These are phyloP conservation scores for Chrysaora quinquecirrha DNA, from an alignment of 30 jellyfish, hydroid and myxozoan genomes.

Conservation along the genomic window DNA sequence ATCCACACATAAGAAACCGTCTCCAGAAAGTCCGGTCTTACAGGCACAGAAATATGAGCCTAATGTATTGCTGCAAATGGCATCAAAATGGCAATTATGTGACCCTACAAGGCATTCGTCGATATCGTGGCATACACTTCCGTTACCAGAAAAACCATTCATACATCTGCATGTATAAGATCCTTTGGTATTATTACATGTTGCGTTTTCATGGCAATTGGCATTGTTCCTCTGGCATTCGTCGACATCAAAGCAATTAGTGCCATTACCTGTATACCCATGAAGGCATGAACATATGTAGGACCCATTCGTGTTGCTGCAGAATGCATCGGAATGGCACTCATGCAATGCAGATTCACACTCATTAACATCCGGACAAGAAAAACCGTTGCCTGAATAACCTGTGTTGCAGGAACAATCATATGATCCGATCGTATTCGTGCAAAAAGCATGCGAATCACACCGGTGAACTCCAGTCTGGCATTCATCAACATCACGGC, in stretches of 20 bases:
- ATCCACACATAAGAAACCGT: slow-evolving; percentile 48
- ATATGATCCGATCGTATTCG: slow-evolving; percentile 52
- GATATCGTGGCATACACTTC: slow-evolving; percentile 31
- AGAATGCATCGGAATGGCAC: slow-evolving; percentile 23
- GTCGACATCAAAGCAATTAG: slow-evolving; percentile 40
- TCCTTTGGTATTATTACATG: slow-evolving; percentile 40
- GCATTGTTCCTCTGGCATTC: slow-evolving; percentile 21
- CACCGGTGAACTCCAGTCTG: slow-evolving; percentile 9
- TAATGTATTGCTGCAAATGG: slow-evolving; percentile 25
- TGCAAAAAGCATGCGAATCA: slow-evolving; percentile 32
- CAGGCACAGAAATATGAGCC: slow-evolving; percentile 49
- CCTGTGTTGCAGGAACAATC: slow-evolving; percentile 57
- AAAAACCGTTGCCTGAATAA: slow-evolving; percentile 48
- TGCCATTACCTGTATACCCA: slow-evolving; percentile 61
- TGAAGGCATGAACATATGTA: slow-evolving; percentile 6
- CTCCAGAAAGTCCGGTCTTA: slow-evolving; percentile 44
- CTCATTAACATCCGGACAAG: slow-evolving; percentile 46
- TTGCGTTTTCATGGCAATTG: slow-evolving; percentile 42
- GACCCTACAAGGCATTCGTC: slow-evolving; percentile 57
- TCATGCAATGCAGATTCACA: slow-evolving; percentile 4
- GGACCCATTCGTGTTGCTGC: slow-evolving; percentile 26
- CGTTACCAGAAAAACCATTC: slow-evolving; percentile 46
- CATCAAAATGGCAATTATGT: slow-evolving; percentile 44
- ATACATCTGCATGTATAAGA: slow-evolving; percentile 43
- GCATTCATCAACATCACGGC: slow-evolving; percentile 70